A percentile compares a stretch with the other conserved stretches of the same genome.
phyloP scores from a whole-genome alignment of 2,888 invertebrate species.

The Heliconius cydno region DNA sequence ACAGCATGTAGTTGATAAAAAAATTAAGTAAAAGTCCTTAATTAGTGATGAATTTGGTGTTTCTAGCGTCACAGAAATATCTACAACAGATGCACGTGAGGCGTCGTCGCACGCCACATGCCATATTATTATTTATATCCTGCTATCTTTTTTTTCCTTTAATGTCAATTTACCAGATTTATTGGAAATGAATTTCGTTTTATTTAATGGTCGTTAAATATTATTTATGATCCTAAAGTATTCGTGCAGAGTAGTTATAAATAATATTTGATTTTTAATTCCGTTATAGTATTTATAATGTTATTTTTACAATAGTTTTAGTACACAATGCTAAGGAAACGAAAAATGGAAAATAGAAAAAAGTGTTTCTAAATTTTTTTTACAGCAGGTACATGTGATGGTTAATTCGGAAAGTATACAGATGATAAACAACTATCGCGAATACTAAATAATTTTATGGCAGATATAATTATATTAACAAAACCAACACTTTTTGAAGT shows the following conservation, averaged over 20 bases:
- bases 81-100: slow-evolving; percentile 38
- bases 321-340: too few relatives aligned
- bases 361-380: too few relatives aligned
- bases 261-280: slow-evolving; percentile 1
- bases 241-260: neutral
- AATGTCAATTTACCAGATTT: slow-evolving; percentile 29
- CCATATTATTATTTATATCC: slow-evolving; percentile 34
- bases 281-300: neutral
- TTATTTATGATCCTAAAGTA: neutral
- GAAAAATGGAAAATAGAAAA: too few relatives aligned
- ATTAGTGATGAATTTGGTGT: slow-evolving; percentile 25
- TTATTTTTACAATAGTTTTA: neutral
- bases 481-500: neutral
- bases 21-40: neutral
- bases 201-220: slow-evolving; percentile 16
- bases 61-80: slow-evolving; percentile 34
- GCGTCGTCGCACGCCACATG: slow-evolving; percentile 33
- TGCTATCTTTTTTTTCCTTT: slow-evolving; percentile 21
- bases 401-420: too few relatives aligned
- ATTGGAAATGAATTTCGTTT: slow-evolving; percentile 12
- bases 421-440: neutral
- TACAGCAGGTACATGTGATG: too few relatives aligned
- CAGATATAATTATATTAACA: neutral
- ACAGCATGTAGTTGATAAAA: too few relatives aligned
- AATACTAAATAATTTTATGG: neutral